Percentiles rank a stretch among this genome's conserved stretches.
phyloP scores from a whole-genome alignment of 2,113 vertebrate species.

The Corythornis cristatus region DNA sequence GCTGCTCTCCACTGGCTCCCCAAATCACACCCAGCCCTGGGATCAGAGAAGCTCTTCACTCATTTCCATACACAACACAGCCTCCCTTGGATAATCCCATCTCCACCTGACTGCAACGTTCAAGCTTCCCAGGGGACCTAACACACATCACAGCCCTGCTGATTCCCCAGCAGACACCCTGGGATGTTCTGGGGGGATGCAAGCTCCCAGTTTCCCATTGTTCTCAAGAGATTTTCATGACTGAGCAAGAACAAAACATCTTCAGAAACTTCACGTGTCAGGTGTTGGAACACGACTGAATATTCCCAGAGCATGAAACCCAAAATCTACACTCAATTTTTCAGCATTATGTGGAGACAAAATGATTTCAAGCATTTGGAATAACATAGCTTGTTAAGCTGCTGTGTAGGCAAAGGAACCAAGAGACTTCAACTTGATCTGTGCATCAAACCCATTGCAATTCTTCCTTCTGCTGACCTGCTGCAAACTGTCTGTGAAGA shows the following conservation, averaged over 20 bases:
- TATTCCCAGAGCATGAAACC: neutral
- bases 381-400: neutral
- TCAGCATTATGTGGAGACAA: neutral
- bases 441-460: neutral
- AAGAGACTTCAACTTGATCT: neutral
- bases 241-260: neutral
- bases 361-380: neutral
- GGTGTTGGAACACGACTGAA: neutral
- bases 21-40: neutral
- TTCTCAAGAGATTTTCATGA: neutral
- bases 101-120: fast-evolving
- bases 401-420: neutral
- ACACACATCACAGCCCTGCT: neutral
- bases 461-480: neutral
- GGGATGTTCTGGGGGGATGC: neutral
- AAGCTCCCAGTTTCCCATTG: neutral
- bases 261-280: neutral
- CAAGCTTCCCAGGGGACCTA: neutral
- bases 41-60: neutral
- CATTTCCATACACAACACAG: neutral
- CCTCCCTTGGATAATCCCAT: neutral
- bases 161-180: neutral
- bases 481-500: neutral
- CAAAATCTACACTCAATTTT: neutral
- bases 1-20: neutral